Base-by-base conservation (phyloP, 2,113 vertebrate genomes). In the Alethe diademata region DNA sequence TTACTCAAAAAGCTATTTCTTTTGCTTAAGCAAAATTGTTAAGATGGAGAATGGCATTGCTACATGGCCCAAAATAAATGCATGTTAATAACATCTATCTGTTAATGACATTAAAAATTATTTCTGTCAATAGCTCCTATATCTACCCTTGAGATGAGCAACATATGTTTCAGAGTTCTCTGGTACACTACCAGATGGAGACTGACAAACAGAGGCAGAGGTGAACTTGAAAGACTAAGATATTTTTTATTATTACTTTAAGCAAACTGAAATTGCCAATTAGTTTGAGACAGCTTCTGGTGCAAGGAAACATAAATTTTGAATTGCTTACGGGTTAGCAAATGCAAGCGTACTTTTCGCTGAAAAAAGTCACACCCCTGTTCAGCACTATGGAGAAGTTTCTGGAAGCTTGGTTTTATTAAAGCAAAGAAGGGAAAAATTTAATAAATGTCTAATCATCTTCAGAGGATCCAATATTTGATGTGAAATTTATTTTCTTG, bases 401-500 rank as follows among this genome's bases (percentile, higher is more conserved):
- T 87, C 66, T 85, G 36, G 45, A 93, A 85, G 62, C 12, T 57
- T 54, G 13, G 11, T 70, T 94, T 86, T 87, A 71, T 72, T 86
- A 78, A 28, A 38, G 25, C 15, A 88, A 67, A 74, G 61, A 67
- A 43, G 3, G 28, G 9, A 87, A 81, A 36, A 78, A 60, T n/a
- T 18, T 51, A 85, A 69, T 72, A 78, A 73, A 31, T 31, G 18
- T 58, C 74, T 73, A 45, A 71, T 45, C 8, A 61, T 64, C 45
- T 62, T 75, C 43, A 73, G 29, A 47, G 7, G 31, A 58, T 7
- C 47, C 36, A 61, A 5, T 88, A 76, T 65, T 79, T 76, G 29
- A 93, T 82, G 43, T 56, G 19, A 93, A 91, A 73, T 62, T 79
- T 78, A 64, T 95, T 92, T 82, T 78, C 74, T 57, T 65, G n/a